Conservation (phyloP, 2,797 vertebrate species). For the Micropoecilia bifurca region DNA sequence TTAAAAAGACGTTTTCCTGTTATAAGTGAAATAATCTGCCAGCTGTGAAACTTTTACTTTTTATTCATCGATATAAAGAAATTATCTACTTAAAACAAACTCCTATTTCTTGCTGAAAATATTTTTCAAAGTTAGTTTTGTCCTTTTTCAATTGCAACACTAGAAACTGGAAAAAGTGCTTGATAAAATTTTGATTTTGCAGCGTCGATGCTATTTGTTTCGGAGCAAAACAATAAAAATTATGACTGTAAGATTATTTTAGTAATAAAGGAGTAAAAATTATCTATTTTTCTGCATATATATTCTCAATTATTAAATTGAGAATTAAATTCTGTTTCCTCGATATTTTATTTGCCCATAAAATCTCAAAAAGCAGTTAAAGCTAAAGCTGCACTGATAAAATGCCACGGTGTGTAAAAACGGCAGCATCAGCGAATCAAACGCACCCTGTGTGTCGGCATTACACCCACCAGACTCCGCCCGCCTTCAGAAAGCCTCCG, state of each 20-base stretch:
- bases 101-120: too few relatives aligned
- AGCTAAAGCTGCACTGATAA: conserved; percentile 1
- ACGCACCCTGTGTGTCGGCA: background rate
- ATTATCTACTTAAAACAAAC: too few relatives aligned
- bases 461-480: background rate
- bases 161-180: too few relatives aligned
- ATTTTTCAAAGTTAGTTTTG: too few relatives aligned
- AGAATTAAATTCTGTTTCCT: background rate
- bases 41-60: too few relatives aligned
- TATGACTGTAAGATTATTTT: too few relatives aligned
- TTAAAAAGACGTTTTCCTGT: too few relatives aligned
- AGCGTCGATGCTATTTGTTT: background rate
- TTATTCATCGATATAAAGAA: too few relatives aligned
- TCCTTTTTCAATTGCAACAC: too few relatives aligned
- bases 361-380: background rate
- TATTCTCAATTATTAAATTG: background rate
- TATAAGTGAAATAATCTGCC: too few relatives aligned
- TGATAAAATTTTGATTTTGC: too few relatives aligned
- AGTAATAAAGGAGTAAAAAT: background rate
- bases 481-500: background rate
- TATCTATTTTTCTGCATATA: background rate
- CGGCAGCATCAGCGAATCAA: conserved; percentile 11
- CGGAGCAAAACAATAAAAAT: background rate
- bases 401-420: conserved; percentile 2
- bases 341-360: conserved; percentile 3